Evolutionary conservation across 2,888 invertebrate species (phyloP), one percentile per base, ranked within the genome.

Genomic region (Lochmaea crataegi): DNA sequence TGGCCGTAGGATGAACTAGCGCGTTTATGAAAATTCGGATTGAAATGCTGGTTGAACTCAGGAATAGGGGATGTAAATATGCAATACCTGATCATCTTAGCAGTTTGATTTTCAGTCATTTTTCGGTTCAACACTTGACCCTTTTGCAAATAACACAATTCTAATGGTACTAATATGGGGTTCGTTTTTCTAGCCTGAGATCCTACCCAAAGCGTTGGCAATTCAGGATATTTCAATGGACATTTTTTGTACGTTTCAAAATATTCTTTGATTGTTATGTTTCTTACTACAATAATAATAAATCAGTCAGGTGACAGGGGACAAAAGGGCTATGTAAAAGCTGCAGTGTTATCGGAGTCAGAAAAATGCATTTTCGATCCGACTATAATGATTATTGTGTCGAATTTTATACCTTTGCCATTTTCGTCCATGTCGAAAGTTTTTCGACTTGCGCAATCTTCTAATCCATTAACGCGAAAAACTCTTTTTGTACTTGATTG

Each of bases 191-290:
- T 76, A 10, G 77, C 61, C 58, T 10, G 51, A 57, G 63, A 56
- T 6, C 86, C 86, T 4, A 98, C 96, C 90, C 94, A 94, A 57
- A 99, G 85, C 81, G 96, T 96, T 22, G 95, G 97, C 69, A 96
- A 85, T 61, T 93, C 85, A 0, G 95, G 94, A 84, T 88, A 92
- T 78, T 80, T 80, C 2, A 91, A 80, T 53, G 86, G 88, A 81
- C 73, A 76, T 5, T 78, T 75, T 73, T 89, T 89, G 2, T 81
- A 78, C 4, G 75, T 77, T 0, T 4, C 22, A 75, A 87, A 91
- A 80, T 91, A 91, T 2, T 87, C 76, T 9, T 83, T 81, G 0
- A 93, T 88, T 0, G 89, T 89, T 3, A 87, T 78, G 22, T 11
- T 6, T 38, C 14, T 60, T 10, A 38, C 60, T 60, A n/a, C n/a